Percentiles rank a stretch among this genome's conserved stretches.
Conservation (phyloP, 2,113 vertebrate genomes). For the Pituophis catenifer region DNA sequence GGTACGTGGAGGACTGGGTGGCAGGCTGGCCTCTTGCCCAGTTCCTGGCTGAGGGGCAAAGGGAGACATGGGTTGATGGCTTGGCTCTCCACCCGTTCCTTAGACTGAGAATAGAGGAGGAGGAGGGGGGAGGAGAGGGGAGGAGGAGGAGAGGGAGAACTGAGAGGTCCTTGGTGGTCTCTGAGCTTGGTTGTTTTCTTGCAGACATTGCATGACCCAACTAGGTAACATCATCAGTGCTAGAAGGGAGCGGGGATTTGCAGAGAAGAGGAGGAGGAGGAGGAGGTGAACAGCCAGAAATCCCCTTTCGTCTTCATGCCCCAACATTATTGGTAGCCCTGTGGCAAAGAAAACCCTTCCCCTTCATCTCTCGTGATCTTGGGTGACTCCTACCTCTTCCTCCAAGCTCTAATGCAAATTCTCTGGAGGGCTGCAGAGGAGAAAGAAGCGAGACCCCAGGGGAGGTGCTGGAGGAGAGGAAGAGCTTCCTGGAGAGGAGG, state of each 20-base stretch:
- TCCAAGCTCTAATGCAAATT: neutral
- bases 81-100: neutral
- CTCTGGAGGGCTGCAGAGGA: neutral
- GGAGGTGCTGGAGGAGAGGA: neutral
- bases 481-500: neutral
- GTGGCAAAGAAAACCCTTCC: neutral
- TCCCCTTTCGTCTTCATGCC: neutral
- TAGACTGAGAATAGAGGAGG: neutral
- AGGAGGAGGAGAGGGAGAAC: neutral
- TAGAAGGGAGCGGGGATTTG: too few relatives aligned
- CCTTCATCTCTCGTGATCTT: too few relatives aligned
- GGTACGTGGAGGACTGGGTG: neutral
- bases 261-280: too few relatives aligned
- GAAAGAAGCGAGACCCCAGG: neutral
- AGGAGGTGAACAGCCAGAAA: neutral
- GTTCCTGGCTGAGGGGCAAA: neutral
- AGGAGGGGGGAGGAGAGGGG: neutral
- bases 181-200: too few relatives aligned
- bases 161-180: too few relatives aligned
- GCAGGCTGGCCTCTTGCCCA: neutral
- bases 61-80: neutral
- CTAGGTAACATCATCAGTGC: too few relatives aligned
- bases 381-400: neutral
- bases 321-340: neutral
- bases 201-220: too few relatives aligned